Evolutionary conservation across 2,113 vertebrate genomes (phyloP), one percentile per base, ranked within the genome.

Genomic region (Henicopernis longicauda): DNA sequence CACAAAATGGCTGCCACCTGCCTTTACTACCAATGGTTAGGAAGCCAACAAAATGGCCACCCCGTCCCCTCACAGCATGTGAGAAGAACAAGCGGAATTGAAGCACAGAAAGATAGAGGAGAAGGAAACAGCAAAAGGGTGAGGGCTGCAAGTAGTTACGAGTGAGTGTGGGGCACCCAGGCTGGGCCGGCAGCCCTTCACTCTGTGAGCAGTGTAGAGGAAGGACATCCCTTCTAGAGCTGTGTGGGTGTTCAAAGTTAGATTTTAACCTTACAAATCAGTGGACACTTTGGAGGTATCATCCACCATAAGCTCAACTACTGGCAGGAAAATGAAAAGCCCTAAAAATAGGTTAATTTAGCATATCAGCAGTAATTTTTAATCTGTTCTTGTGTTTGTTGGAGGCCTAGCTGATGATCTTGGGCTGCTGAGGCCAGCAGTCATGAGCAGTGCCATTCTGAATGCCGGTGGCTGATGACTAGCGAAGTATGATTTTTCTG

Each of bases 141-240:
- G 23, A 69, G 36, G 38, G 17, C 29, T 79, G 32, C 32, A 52
- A 72, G 26, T 0, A 0, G 12, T n/a, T n/a, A 11, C 0, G 0
- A 23, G 17, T 42, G 12, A n/a, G 16, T 21, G 2, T 11, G 32
- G 62, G 72, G 66, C 6, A 2, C 9, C 1, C 0, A 0, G 16
- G 5, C 19, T 38, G 29, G 45, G 38, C 20, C 38, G 38, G 29
- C 57, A 74, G 29, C 7, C 44, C 8, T 29, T 83, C 32, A 59
- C 4, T 7, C 21, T 42, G 4, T 8, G 32, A 31, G 25, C 29
- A 55, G 25, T 4, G 0, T n/a, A 38, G 23, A 58, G 31, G 47
- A 62, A 63, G 15, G 22, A 3, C 25, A 7, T 11, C 5, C 11
- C 3, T 79, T 29, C 40, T 31, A 13, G 1, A n/a, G 19, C 23